phyloP scores from a whole-genome alignment of 2,797 vertebrate genomes.

The Acipenser oxyrinchus region DNA sequence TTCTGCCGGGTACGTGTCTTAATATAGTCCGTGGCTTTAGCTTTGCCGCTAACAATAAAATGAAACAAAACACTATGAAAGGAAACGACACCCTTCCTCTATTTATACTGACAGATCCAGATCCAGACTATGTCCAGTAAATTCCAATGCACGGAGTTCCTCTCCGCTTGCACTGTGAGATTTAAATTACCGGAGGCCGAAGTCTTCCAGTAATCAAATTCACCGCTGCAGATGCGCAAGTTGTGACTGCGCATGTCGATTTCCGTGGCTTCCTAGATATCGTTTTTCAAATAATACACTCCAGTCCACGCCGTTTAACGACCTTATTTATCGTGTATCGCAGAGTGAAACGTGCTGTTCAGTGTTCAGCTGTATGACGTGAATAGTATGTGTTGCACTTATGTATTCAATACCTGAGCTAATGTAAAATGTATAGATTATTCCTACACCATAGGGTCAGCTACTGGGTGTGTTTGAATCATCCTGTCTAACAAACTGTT shows the following conservation, averaged over 20 bases:
- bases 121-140: background rate
- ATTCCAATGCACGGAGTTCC: background rate
- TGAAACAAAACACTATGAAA: no score
- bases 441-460: no score
- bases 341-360: background rate
- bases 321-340: background rate
- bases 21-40: no score
- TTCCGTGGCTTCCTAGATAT: no score
- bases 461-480: background rate
- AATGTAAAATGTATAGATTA: no score
- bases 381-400: background rate
- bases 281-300: no score
- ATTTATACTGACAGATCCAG: background rate
- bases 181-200: background rate
- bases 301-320: background rate
- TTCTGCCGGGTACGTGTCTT: no score
- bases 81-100: no score
- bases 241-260: background rate
- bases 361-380: background rate
- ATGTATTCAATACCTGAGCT: background rate
- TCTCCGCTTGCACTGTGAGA: no score
- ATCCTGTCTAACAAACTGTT: background rate
- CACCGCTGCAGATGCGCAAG: slow-evolving; percentile 15
- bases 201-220: slow-evolving; percentile 9
- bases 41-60: no score